Conservation (phyloP, 2,888 invertebrate species). For the Oeneis ivallda region DNA sequence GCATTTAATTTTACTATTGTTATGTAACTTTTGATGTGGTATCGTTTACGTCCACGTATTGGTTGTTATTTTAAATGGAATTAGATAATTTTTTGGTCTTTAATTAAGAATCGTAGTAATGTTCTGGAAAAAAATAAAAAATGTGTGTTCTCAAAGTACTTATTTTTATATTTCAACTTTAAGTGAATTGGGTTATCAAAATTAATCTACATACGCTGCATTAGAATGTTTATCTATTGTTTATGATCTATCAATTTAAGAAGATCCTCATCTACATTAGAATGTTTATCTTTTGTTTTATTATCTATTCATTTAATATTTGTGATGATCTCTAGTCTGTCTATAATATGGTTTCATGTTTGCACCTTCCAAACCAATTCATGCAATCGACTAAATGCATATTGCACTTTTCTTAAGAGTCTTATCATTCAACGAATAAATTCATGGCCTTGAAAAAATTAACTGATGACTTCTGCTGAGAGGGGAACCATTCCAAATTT, state of each 20-base stretch:
- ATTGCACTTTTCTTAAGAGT: not conserved
- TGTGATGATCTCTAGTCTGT: slow-evolving; percentile 50
- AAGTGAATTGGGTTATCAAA: slow-evolving; percentile 1
- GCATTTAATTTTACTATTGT: slow-evolving; percentile 1
- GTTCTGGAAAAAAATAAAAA: not conserved
- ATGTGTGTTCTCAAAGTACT: slow-evolving; percentile 3
- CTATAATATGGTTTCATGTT: slow-evolving; percentile 37
- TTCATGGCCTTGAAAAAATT: not conserved
- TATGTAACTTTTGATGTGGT: not conserved
- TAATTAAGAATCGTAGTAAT: slow-evolving; percentile 16
- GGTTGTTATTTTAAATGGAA: not conserved
- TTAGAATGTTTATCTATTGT: slow-evolving; percentile 13
- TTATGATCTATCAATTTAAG: slow-evolving; percentile 10
- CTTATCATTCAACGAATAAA: not conserved
- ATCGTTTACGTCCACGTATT: not conserved
- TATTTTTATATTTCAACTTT: slow-evolving; percentile 7
- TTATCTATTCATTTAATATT: slow-evolving; percentile 7
- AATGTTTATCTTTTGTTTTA: slow-evolving; percentile 45
- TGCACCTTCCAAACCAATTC: slow-evolving; percentile 14
- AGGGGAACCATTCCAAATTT: slow-evolving; percentile 11
- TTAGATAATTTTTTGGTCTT: not conserved
- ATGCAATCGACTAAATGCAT: not conserved
- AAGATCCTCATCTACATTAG: slow-evolving; percentile 31
- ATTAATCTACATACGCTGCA: slow-evolving; percentile 31
- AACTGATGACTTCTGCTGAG: not conserved